phyloP scores from a whole-genome alignment of 2,113 vertebrate genomes.

The Prionailurus bengalensis region DNA sequence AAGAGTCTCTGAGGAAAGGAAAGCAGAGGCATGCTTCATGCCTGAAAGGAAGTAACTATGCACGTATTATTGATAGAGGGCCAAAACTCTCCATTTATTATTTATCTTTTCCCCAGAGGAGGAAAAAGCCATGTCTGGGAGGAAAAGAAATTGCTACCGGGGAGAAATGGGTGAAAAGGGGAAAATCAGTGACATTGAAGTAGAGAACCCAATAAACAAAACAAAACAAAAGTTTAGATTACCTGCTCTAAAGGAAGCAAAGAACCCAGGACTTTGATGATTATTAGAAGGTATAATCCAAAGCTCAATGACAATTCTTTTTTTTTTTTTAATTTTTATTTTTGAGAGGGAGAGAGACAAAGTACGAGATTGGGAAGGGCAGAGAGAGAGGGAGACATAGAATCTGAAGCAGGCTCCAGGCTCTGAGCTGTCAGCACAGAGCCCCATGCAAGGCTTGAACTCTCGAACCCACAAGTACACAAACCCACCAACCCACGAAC shows the following conservation, averaged over 20 bases:
- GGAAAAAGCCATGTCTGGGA: not conserved
- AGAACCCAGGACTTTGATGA: not conserved
- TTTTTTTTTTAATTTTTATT: too few relatives aligned
- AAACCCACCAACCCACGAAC: too few relatives aligned
- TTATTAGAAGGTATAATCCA: not conserved
- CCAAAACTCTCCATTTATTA: not conserved
- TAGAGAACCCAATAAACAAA: not conserved
- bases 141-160: not conserved
- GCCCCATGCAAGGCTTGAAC: too few relatives aligned
- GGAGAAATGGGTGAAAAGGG: not conserved
- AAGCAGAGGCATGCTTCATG: not conserved
- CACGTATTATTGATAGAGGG: not conserved
- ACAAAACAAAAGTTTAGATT: not conserved
- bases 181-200: not conserved
- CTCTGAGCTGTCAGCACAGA: too few relatives aligned
- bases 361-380: too few relatives aligned
- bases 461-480: too few relatives aligned
- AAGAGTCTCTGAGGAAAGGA: conserved; percentile 29
- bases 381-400: too few relatives aligned
- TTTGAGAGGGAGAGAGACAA: too few relatives aligned
- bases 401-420: too few relatives aligned
- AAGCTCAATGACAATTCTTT: not conserved
- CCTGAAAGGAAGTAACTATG: not conserved
- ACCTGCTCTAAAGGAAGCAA: not conserved
- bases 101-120: not conserved